Evolutionary conservation across 2,888 invertebrate species (phyloP), one percentile per base, ranked within the genome.

Genomic region (Sepioteuthis lessoniana): DNA sequence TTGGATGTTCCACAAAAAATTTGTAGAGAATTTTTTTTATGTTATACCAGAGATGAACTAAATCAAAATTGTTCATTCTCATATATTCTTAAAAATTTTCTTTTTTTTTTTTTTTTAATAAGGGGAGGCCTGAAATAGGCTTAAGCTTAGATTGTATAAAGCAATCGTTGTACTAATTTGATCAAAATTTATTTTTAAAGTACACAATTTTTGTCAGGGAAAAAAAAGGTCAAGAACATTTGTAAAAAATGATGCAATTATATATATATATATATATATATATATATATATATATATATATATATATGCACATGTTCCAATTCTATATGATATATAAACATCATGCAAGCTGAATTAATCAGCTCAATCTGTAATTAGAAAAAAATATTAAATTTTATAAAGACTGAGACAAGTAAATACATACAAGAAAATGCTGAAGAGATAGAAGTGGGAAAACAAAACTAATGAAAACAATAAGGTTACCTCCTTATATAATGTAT

Each of bases 201-300:
- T 76, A 76, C 76, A 76, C 76, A 76, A 76, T 76, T 76, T 76
- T 76, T 76, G 76, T 76, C n/a, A 76, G n/a, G 35, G 3, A 76
- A 76, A 13, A 76, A 76, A 76, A 31, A 55, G 21, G 55, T 55
- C 55, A 21, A 55, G 28, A 16, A 4, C 76, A 76, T 10, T 35
- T 76, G 10, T 16, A 76, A 10, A 76, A 60, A 31, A 60, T 60
- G 31, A 31, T 1, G 25, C 21, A 25, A 60, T 8, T 10, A 76
- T 21, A n/a, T 8, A 76, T n/a, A 76, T n/a, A 76, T n/a, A 76
- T 76, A 76, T 60, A 60, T 60, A 76, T 76, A 76, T 76, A 76
- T 76, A n/a, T n/a, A 76, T 76, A 76, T 76, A 76, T 76, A n/a
- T 76, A 76, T 76, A 76, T 76, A 76, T 76, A 76, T 76, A 76